Evolutionary conservation across 2,888 invertebrate genomes (phyloP), one percentile per base, ranked within the genome.

Genomic region (Dryomyza anilis): DNA sequence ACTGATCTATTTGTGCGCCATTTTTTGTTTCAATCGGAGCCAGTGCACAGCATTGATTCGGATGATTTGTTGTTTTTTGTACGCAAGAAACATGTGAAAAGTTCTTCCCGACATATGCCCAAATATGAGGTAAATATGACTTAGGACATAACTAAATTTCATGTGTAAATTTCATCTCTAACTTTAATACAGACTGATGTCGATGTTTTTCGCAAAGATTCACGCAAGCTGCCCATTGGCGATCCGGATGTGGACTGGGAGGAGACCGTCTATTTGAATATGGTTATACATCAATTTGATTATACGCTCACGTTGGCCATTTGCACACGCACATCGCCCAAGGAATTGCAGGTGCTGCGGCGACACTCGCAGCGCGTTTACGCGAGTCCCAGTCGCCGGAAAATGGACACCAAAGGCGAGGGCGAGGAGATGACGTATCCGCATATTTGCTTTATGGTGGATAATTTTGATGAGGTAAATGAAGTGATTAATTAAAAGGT

Each of bases 391-490:
- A 96, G 96, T 83, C 89, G 95, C 59, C 87, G 98, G 78, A 90
- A 96, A 84, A 98, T 99, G 96, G 96, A 97, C 84, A 94, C 94
- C 12, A 99, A 99, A 84, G 98, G 98, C 46, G 98, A 98, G 78
- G 91, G 94, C 62, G 99, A 99, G 84, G 97, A 98, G 86, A 98
- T 99, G 84, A 96, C 98, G 46, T 99, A 98, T 85, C 99, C 99
- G 2, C 95, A 97, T 86, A 95, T 99, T 76, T 99, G 97, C 85
- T 99, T 99, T 85, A 96, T 96, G 91, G 96, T 98, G 67, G 98
- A 99, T 85, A 97, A 98, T 85, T 98, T 98, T 84, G 98, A 98
- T 83, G 97, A 98, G 89, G 97, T 93, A 76, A 75, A 75, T 72
- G 7, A 19, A 25, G 21, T 21, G 33, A 19, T 25, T 27, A 2